Base-by-base conservation (phyloP, 2,888 invertebrate genomes). In the Eretmocerus hayati region DNA sequence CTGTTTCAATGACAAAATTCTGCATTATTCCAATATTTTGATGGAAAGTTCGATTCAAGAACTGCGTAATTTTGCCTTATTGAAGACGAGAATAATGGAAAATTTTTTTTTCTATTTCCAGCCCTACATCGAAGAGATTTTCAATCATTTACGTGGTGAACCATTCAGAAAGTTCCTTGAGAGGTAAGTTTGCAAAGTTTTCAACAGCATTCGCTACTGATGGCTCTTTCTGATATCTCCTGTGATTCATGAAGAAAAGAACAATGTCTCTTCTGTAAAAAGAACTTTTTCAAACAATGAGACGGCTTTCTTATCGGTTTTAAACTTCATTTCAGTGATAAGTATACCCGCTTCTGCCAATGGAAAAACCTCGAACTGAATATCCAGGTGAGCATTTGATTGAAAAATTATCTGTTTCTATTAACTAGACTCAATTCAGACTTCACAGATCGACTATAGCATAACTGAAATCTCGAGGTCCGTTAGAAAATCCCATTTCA, bases 361-460 rank as follows among this genome's bases (percentile, higher is more conserved):
- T 99, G 99, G 99, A 99, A 99, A 79, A 99, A 99, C 76, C 83
- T 99, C 80, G 99, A 99, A 80, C 81, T 99, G 74, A 99, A 99
- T 80, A 97, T 97, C 73, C 93, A 95, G 80, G 89, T 89, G 75
- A 53, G 57, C 26, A 26, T 26, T 1, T 9, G 11, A 26, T n/a
- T n/a, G n/a, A n/a, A n/a, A n/a, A n/a, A n/a, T n/a, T n/a, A n/a
- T n/a, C n/a, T n/a, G n/a, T n/a, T n/a, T n/a, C n/a, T n/a, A n/a
- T n/a, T n/a, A n/a, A n/a, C n/a, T n/a, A n/a, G n/a, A n/a, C n/a
- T n/a, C n/a, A n/a, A n/a, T n/a, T n/a, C n/a, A n/a, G n/a, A n/a
- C n/a, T n/a, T n/a, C n/a, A n/a, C n/a, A n/a, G n/a, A n/a, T n/a
- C n/a, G n/a, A n/a, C n/a, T n/a, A n/a, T n/a, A n/a, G n/a, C n/a